Evolutionary conservation across 23 tunicate species (phyloP).

Genomic region (Ciona savignyi): DNA sequence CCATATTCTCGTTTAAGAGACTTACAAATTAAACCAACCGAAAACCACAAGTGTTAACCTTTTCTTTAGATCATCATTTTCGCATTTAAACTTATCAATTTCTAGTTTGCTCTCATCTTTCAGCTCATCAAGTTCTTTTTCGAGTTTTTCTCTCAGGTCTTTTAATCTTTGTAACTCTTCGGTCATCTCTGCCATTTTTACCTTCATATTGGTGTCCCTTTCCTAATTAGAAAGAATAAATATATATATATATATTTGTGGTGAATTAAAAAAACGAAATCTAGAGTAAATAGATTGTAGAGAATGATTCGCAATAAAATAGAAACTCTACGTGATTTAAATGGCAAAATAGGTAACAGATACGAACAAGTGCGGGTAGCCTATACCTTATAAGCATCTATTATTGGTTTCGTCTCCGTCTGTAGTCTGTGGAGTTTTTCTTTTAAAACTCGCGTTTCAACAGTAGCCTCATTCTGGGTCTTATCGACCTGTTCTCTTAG

Average conservation of each 20-base stretch:
- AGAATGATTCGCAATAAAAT: no score
- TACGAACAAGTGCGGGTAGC: no score
- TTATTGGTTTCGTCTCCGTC: conserved; percentile 50
- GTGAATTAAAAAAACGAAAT: no score
- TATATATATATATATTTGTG: no score
- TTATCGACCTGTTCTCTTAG: conserved; percentile 37
- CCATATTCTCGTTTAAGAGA: no score
- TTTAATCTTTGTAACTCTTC: conserved; percentile 10
- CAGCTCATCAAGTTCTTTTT: conserved; percentile 13
- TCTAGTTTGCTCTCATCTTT: conserved; percentile 11
- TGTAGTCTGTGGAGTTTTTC: conserved; percentile 37
- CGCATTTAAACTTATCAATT: neutral
- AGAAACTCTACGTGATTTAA: no score
- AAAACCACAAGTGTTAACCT: conserved; percentile 13
- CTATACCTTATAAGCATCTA: conserved; percentile 48
- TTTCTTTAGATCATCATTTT: conserved; percentile 30
- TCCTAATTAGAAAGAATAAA: conserved; percentile 17
- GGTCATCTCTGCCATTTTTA: conserved; percentile 10
- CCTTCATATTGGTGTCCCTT: conserved; percentile 37
- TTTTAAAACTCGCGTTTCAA: conserved; percentile 47
- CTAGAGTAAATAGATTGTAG: no score
- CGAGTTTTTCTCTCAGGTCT: conserved; percentile 12
- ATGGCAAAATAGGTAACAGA: no score
- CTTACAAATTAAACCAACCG: no score
- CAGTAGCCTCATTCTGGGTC: conserved; percentile 33